Conservation (phyloP, 2,797 vertebrate genomes). For the Liparis tanakae region DNA sequence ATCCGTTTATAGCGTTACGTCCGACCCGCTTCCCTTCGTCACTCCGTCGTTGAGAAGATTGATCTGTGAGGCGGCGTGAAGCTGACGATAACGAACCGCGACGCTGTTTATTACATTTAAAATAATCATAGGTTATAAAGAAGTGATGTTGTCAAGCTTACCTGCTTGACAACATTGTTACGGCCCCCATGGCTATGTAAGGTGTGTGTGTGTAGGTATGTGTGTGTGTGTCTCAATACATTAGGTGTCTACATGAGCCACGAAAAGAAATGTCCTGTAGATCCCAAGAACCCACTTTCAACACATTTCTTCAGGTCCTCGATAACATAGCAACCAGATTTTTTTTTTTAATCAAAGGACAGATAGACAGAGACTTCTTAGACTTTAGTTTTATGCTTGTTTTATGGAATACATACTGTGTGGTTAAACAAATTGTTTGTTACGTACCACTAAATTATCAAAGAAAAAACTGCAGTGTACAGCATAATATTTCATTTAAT, state of each 20-base stretch:
- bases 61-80: neutral
- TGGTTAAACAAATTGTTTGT: neutral
- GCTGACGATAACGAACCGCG: constrained; percentile 1
- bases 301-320: neutral
- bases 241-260: neutral
- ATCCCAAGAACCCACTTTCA: neutral
- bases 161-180: constrained; percentile 1
- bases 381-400: neutral
- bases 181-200: neutral
- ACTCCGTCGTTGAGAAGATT: neutral
- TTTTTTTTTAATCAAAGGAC: too few species aligned
- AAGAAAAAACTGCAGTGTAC: neutral
- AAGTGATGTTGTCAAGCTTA: neutral
- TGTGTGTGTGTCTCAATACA: neutral
- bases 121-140: too few species aligned
- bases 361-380: neutral
- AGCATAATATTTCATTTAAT: too few species aligned
- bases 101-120: constrained; percentile 39
- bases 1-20: neutral
- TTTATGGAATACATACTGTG: constrained; percentile 15
- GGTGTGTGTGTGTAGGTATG: neutral
- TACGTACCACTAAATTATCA: neutral
- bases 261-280: neutral
- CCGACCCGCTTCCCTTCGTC: neutral
- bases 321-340: too few species aligned